These are phyloP conservation scores for Mesocentrotus franciscanus DNA, from an alignment of 53 echinoderm and acorn worm genomes.

Conservation along the genomic window DNA sequence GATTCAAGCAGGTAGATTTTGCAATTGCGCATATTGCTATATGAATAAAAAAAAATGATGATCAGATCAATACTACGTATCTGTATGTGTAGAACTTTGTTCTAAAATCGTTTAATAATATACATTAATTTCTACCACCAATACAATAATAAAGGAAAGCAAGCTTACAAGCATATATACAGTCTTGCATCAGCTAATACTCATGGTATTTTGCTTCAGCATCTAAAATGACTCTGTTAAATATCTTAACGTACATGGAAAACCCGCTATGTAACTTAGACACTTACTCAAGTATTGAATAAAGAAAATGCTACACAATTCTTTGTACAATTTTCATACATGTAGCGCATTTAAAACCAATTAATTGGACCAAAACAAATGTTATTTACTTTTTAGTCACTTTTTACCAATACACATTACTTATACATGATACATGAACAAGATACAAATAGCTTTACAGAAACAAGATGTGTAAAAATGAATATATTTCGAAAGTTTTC, in stretches of 20 bases:
- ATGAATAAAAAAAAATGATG: constrained; percentile 8
- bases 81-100: constrained; percentile 41
- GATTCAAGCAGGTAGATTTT: constrained; percentile 29
- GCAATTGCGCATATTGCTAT: constrained; percentile 62
- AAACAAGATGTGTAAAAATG: constrained; percentile 21
- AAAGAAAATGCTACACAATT: constrained; percentile 23
- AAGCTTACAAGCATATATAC: constrained; percentile 68
- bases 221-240: constrained; percentile 59
- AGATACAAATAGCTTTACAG: constrained; percentile 11
- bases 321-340: constrained; percentile 45
- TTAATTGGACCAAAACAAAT: not conserved
- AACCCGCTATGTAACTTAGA: constrained; percentile 53
- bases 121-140: constrained; percentile 42
- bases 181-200: constrained; percentile 52
- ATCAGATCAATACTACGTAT: constrained; percentile 22
- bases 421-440: constrained; percentile 6
- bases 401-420: constrained; percentile 38
- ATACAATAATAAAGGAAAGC: constrained; percentile 56
- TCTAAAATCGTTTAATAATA: constrained; percentile 32
- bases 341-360: constrained; percentile 25
- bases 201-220: constrained; percentile 13
- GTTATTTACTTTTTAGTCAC: constrained; percentile 14
- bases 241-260: constrained; percentile 62
- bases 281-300: not conserved
- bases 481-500: not conserved